A percentile compares a stretch with the other conserved stretches of the same genome.
Evolutionary conservation across 2,888 invertebrate species (phyloP).

Genomic region (Cyrtodaria siliqua): DNA sequence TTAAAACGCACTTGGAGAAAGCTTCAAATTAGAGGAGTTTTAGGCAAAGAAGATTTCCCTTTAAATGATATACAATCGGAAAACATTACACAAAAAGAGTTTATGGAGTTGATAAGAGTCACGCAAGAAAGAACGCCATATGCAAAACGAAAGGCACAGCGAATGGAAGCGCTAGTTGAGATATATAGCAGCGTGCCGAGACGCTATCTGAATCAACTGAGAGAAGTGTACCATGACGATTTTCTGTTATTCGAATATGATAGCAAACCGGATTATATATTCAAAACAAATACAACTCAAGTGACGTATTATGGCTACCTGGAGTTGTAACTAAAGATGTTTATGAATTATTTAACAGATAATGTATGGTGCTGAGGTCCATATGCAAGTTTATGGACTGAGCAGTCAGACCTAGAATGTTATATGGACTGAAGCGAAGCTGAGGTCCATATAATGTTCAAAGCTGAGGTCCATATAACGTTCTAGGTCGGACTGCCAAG

Average conservation of each 20-base stretch:
- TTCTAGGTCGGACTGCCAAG: too few species aligned
- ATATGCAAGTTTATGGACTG: too few species aligned
- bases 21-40: slow-evolving; percentile 58
- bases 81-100: slow-evolving; percentile 38
- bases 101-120: slow-evolving; percentile 37
- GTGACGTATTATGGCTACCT: too few species aligned
- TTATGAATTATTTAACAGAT: too few species aligned
- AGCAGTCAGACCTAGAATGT: too few species aligned
- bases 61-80: slow-evolving; percentile 32
- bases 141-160: slow-evolving; percentile 32
- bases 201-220: slow-evolving; percentile 22
- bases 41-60: slow-evolving; percentile 52
- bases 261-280: neutral
- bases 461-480: too few species aligned
- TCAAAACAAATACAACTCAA: too few species aligned
- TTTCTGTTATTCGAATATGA: slow-evolving; percentile 60
- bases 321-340: too few species aligned
- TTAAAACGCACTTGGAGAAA: slow-evolving; percentile 58
- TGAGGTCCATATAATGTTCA: too few species aligned
- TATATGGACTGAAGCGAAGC: too few species aligned
- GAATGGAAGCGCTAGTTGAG: slow-evolving; percentile 51
- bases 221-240: slow-evolving; percentile 30
- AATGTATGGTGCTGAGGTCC: too few species aligned
- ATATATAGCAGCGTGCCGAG: slow-evolving; percentile 39
- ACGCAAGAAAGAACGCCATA: slow-evolving; percentile 36